Conservation (phyloP, 2,888 invertebrate species). For the Cheilosia soror region DNA sequence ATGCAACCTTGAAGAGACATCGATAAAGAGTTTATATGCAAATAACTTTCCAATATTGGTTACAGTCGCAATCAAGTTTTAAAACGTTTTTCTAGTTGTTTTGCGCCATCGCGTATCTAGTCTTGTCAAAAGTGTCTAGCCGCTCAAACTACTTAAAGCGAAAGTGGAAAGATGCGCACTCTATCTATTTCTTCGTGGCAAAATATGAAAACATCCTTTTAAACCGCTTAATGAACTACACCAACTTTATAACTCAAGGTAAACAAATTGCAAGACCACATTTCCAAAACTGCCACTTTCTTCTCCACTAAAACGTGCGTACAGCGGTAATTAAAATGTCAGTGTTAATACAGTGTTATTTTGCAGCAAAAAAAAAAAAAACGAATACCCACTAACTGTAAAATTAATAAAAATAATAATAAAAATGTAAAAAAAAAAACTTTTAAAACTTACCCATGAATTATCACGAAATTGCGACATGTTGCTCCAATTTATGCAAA, state of each 20-base stretch:
- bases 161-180: constrained; percentile 1
- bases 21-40: too few relatives aligned
- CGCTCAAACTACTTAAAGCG: background rate
- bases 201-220: constrained; percentile 1
- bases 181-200: background rate
- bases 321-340: constrained; percentile 38
- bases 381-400: constrained; percentile 11
- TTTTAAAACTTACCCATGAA: constrained; percentile 81
- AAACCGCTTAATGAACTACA: constrained; percentile 11
- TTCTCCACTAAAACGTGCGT: constrained; percentile 31
- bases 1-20: too few relatives aligned
- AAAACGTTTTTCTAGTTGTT: background rate
- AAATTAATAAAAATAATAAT: constrained; percentile 5
- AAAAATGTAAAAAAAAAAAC: constrained; percentile 9
- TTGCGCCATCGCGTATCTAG: background rate
- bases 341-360: constrained; percentile 54
- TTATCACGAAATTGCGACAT: constrained; percentile 83
- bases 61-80: too few relatives aligned
- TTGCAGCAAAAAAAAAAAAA: background rate
- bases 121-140: background rate
- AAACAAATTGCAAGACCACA: constrained; percentile 39
- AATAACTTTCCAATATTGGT: too few relatives aligned
- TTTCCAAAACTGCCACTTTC: constrained; percentile 41
- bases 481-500: constrained; percentile 76
- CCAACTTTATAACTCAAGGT: background rate